Evolutionary conservation across 2,113 vertebrate species (phyloP).

Genomic region (Ammodytes dubius): DNA sequence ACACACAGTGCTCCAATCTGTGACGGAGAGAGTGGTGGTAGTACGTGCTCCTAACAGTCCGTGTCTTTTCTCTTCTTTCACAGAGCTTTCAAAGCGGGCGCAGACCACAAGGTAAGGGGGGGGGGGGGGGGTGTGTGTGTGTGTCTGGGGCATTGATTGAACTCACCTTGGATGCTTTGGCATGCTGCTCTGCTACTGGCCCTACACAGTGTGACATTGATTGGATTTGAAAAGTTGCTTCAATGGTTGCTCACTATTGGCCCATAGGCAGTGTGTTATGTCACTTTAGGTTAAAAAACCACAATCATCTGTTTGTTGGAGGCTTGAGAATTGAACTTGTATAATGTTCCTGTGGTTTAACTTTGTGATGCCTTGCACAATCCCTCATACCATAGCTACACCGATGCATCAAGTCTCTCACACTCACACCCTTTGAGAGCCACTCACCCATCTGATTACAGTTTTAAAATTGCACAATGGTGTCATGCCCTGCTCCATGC

Average conservation of each 20-base stretch:
- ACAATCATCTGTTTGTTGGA: slow-evolving; percentile 45
- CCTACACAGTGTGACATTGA: slow-evolving; percentile 28
- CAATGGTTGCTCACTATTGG: slow-evolving; percentile 47
- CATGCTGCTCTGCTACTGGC: slow-evolving; percentile 44
- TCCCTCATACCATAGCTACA: slow-evolving; percentile 53
- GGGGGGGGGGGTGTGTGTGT: background rate
- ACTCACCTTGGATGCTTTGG: slow-evolving; percentile 43
- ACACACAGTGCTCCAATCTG: background rate
- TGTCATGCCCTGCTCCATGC: slow-evolving; percentile 44
- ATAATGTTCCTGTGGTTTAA: slow-evolving; percentile 29
- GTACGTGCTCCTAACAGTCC: slow-evolving; percentile 10
- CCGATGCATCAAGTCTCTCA: slow-evolving; percentile 33
- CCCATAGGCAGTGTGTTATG: slow-evolving; percentile 40
- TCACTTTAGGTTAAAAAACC: slow-evolving; percentile 55
- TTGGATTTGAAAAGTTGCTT: slow-evolving; percentile 40
- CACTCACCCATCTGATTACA: slow-evolving; percentile 40
- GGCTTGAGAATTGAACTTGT: slow-evolving; percentile 56
- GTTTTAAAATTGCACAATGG: slow-evolving; percentile 8
- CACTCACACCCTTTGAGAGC: slow-evolving; percentile 17
- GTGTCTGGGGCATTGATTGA: slow-evolving; percentile 2
- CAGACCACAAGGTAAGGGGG: slow-evolving; percentile 83
- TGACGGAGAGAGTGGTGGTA: background rate
- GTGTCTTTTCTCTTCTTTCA: slow-evolving; percentile 41
- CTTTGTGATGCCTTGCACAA: slow-evolving; percentile 70
- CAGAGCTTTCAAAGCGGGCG: slow-evolving; percentile 77